Base-by-base conservation (phyloP, 2,888 invertebrate species). In the Tachystola acroxantha region DNA sequence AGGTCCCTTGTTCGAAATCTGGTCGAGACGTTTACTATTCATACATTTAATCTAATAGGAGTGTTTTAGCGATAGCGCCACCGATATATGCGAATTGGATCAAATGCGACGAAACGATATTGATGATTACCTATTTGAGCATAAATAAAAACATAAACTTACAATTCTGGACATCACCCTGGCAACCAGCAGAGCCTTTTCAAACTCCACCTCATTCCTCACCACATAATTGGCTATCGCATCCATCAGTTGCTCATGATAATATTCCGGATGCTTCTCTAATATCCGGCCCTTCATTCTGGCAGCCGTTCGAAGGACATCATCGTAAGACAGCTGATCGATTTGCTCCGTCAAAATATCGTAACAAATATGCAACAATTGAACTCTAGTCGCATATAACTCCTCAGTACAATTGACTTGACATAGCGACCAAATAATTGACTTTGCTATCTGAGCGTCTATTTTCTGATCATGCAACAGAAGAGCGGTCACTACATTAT, bases 221-320 rank as follows among this genome's bases (percentile, higher is more conserved):
- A 91, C 73, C 10, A 89, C 71, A 48, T 85, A 88, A 32, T 82
- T 77, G 3, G 88, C 88, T 26, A 88, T 77, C 1, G 82, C 77
- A 50, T 92, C 89, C 53, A 90, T 70, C 46, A 92, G 77, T 35
- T 84, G 81, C 50, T 91, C 90, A 47, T 91, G 87, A 50, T 92
- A 93, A 58, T 88, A 92, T 60, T 85, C 86, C 3, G 74, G 60
- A 36, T 82, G 72, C 45, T 86, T 88, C 45, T 72, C 72, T 40
- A 78, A 40, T 39, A 86, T 74, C 42, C 82, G 73, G 4, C 69
- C 69, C 11, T 82, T 78, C 10, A 91, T 55, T 61, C 78, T 89
- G 0, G 81, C 75, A 1, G 89, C 62, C 0, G 88, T 84, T 25
- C 74, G 69, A 46, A 89, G 70, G 24, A 91, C 65, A 10, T 90